Evolutionary conservation across 2,113 vertebrate genomes (phyloP), one percentile per base, ranked within the genome.

Genomic region (human (Homo sapiens)): DNA sequence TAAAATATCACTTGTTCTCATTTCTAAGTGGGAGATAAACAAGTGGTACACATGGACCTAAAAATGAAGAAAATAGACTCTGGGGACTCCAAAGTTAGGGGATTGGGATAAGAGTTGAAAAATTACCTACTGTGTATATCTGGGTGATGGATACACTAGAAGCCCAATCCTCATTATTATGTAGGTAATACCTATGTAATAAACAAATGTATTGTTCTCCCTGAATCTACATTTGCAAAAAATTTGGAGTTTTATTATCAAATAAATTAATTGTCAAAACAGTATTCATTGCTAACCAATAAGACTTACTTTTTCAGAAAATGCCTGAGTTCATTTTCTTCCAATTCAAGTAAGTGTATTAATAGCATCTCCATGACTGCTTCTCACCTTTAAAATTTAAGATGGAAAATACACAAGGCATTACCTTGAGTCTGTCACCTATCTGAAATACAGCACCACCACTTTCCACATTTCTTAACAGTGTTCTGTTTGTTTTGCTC

Each of bases 191-290:
- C 57, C 57, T 59, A 59, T 25, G 20, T 59, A 59, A 59, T 22
- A 59, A 22, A 59, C 8, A 23, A 59, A 9, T 17, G 2, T 59
- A 2, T 30, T 32, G 12, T 64, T 64, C 61, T 64, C 27, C 61
- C 12, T 64, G 61, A 64, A 14, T 64, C 61, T 64, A 64, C 61
- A 64, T 64, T 64, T 64, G 61, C 57, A 23, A 64, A 64, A 80
- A 89, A 94, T 82, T 79, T 87, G 12, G 23, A 92, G 82, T 83
- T 76, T 81, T 23, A 57, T 68, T 92, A 23, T 96, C 66, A 90
- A 59, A 93, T 89, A 93, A 93, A 94, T 43, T 86, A 94, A 96
- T 79, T 79, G n/a, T 27, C 18, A 82, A 93, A 86, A 59, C 83
- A 81, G 32, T 66, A 66, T 92, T 96, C 72, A 82, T 76, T 95